phyloP scores from a whole-genome alignment of 2,797 vertebrate genomes.

The Pelobates cultripes region DNA sequence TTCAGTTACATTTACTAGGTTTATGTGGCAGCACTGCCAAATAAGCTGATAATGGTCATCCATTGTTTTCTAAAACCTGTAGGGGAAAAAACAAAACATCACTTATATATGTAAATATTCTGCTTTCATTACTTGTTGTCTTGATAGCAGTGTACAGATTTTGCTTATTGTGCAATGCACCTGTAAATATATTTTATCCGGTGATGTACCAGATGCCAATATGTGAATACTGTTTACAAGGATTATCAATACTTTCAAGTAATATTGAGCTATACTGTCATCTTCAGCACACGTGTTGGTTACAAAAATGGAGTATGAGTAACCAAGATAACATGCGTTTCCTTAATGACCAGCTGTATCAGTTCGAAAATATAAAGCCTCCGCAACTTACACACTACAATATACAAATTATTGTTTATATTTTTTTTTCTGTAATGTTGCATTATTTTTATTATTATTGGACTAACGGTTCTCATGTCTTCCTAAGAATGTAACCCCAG shows the following conservation, averaged over 20 bases:
- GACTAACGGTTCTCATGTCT: not conserved
- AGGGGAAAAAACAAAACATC: slow-evolving; percentile 67
- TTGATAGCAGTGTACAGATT: slow-evolving; percentile 74
- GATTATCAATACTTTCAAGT: slow-evolving; percentile 68
- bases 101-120: slow-evolving; percentile 67
- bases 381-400: slow-evolving; percentile 10
- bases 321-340: not conserved
- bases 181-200: slow-evolving; percentile 74
- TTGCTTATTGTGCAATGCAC: slow-evolving; percentile 70
- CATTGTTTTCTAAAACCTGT: slow-evolving; percentile 59
- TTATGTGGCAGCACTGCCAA: slow-evolving; percentile 62
- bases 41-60: slow-evolving; percentile 5
- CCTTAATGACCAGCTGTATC: not conserved
- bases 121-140: slow-evolving; percentile 63
- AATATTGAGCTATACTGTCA: slow-evolving; percentile 64
- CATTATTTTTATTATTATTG: not conserved
- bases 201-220: slow-evolving; percentile 73
- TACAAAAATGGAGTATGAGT: not conserved
- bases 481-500: not conserved
- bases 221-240: slow-evolving; percentile 79
- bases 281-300: not conserved
- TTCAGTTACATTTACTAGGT: slow-evolving; percentile 1
- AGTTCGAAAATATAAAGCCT: not conserved
- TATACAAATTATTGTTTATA: not conserved
- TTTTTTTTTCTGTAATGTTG: not conserved